phyloP scores from a whole-genome alignment of 2,888 invertebrate species.

The Folsomia manolachei region DNA sequence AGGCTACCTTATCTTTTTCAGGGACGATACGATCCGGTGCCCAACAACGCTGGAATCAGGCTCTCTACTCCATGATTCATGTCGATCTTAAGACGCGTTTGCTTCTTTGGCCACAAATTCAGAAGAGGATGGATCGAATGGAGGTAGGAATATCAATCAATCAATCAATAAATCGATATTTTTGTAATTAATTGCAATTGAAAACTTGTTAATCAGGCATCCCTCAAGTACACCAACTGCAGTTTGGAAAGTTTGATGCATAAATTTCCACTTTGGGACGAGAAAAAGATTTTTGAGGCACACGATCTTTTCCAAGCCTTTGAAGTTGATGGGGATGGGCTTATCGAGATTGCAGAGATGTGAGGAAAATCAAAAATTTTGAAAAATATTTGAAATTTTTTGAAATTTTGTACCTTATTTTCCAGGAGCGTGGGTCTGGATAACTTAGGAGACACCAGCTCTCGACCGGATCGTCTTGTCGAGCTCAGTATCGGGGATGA shows the following conservation, averaged over 20 bases:
- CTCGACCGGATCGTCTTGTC: slow-evolving; percentile 39
- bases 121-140: slow-evolving; percentile 41
- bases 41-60: slow-evolving; percentile 37
- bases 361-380: slow-evolving; percentile 1
- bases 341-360: slow-evolving; percentile 49
- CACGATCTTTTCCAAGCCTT: slow-evolving; percentile 49
- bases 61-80: slow-evolving; percentile 39
- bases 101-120: slow-evolving; percentile 38
- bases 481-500: slow-evolving; percentile 41
- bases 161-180: too few relatives aligned
- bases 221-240: slow-evolving; percentile 41
- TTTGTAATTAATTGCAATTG: too few relatives aligned
- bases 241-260: slow-evolving; percentile 36
- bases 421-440: slow-evolving; percentile 45
- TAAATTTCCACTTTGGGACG: slow-evolving; percentile 42
- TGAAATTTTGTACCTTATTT: background rate
- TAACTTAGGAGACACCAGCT: slow-evolving; percentile 44
- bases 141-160: too few relatives aligned
- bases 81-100: slow-evolving; percentile 34
- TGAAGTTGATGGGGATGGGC: slow-evolving; percentile 49
- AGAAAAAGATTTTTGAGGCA: slow-evolving; percentile 42
- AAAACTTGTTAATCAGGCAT: too few relatives aligned
- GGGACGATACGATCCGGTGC: slow-evolving; percentile 26
- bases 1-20: too few relatives aligned
- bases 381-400: background rate